Evolutionary conservation across 2,113 vertebrate genomes (phyloP).

Genomic region (Hyperoodon ampullatus): DNA sequence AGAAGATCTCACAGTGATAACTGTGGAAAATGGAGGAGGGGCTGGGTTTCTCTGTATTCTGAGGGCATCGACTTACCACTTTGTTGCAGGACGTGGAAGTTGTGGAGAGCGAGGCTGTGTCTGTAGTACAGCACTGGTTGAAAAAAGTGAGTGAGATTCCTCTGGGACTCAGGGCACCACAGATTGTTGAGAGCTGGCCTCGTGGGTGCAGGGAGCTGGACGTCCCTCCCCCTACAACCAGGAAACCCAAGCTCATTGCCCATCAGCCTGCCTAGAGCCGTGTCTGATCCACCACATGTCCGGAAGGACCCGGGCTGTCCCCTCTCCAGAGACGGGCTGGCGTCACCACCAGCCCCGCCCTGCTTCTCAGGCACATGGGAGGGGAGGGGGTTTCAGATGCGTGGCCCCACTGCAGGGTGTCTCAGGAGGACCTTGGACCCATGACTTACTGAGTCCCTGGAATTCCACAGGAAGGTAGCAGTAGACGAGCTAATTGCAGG

Average conservation of each 20-base stretch:
- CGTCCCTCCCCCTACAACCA: neutral
- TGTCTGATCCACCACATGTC: neutral
- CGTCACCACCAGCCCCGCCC: rapidly evolving
- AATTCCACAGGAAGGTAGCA: neutral
- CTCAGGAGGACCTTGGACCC: neutral
- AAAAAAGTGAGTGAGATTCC: conserved; percentile 67
- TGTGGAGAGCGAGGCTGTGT: conserved; percentile 38
- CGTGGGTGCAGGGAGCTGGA: neutral
- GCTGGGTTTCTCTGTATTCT: neutral
- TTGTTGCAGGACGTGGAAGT: conserved; percentile 70
- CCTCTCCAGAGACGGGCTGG: neutral
- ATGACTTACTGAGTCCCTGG: neutral
- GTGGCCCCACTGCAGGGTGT: neutral
- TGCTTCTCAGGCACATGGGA: neutral
- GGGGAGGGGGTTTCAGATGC: neutral
- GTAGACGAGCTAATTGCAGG: neutral
- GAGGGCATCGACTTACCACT: neutral
- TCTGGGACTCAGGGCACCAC: neutral
- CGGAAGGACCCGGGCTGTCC: neutral
- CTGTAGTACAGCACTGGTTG: conserved; percentile 67
- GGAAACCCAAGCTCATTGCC: neutral
- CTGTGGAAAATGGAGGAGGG: neutral
- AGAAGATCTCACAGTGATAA: neutral
- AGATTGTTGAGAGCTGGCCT: neutral
- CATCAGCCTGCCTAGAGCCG: neutral